Conservation (phyloP, 2,797 vertebrate genomes). For the Semaprochilodus insignis region DNA sequence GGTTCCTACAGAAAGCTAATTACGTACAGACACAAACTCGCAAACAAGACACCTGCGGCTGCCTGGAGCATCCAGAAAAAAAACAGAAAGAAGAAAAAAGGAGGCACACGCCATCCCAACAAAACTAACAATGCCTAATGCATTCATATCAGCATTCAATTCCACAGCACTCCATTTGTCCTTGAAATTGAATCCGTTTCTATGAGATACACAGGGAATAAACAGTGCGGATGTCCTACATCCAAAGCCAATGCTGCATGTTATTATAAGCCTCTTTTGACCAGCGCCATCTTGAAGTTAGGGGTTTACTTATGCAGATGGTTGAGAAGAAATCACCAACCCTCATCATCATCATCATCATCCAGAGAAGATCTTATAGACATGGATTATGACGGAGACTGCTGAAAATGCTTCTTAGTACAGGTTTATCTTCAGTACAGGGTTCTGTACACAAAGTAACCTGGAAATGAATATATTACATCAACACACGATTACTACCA, state of each 20-base stretch:
- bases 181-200: neutral
- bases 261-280: slow-evolving; percentile 1
- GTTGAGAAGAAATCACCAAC: neutral
- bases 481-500: too few species aligned
- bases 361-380: neutral
- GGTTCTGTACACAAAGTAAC: too few species aligned
- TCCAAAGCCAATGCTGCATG: slow-evolving; percentile 1
- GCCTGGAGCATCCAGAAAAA: neutral
- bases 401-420: neutral
- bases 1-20: neutral
- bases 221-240: slow-evolving; percentile 39
- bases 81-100: neutral
- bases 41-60: slow-evolving; percentile 1
- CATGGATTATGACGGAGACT: neutral
- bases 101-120: neutral
- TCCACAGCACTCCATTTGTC: neutral
- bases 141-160: neutral
- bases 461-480: too few species aligned
- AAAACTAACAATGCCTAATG: neutral
- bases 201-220: neutral
- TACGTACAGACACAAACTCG: slow-evolving; percentile 40
- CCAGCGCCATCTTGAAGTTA: neutral
- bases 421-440: neutral
- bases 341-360: neutral
- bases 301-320: neutral